Conservation (phyloP, 2,888 invertebrate genomes). For the Tinea trinotella region DNA sequence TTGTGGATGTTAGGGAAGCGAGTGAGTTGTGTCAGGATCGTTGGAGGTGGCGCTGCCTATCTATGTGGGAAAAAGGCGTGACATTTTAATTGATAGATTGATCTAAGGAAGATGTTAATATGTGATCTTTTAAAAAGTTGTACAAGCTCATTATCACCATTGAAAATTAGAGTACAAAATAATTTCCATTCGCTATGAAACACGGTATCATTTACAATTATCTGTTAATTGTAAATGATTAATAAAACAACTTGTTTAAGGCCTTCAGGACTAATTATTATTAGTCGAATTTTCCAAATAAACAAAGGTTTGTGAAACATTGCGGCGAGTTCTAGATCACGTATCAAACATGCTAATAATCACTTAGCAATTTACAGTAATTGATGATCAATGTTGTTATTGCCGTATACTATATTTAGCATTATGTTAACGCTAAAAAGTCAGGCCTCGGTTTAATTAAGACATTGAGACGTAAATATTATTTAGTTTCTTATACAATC, state of each 20-base stretch:
- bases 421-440: too few relatives aligned
- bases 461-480: too few relatives aligned
- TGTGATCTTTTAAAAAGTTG: too few relatives aligned
- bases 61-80: too few relatives aligned
- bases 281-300: neutral
- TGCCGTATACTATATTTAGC: neutral
- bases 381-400: neutral
- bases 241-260: neutral
- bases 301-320: neutral
- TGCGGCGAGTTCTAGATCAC: neutral
- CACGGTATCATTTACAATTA: neutral
- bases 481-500: too few relatives aligned
- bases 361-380: slow-evolving; percentile 1
- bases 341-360: slow-evolving; percentile 7
- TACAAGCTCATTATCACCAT: too few relatives aligned
- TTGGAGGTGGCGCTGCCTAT: too few relatives aligned
- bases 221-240: neutral
- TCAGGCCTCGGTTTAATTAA: too few relatives aligned
- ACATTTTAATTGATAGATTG: too few relatives aligned
- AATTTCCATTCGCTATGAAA: neutral
- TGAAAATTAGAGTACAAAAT: neutral
- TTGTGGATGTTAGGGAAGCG: too few relatives aligned
- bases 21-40: too few relatives aligned
- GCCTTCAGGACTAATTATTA: slow-evolving; percentile 6
- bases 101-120: too few relatives aligned